A percentile compares a stretch with the other conserved stretches of the same genome.
These are phyloP conservation scores for Xanthia togata DNA, from an alignment of 2,888 invertebrate genomes.

Conservation along the genomic window DNA sequence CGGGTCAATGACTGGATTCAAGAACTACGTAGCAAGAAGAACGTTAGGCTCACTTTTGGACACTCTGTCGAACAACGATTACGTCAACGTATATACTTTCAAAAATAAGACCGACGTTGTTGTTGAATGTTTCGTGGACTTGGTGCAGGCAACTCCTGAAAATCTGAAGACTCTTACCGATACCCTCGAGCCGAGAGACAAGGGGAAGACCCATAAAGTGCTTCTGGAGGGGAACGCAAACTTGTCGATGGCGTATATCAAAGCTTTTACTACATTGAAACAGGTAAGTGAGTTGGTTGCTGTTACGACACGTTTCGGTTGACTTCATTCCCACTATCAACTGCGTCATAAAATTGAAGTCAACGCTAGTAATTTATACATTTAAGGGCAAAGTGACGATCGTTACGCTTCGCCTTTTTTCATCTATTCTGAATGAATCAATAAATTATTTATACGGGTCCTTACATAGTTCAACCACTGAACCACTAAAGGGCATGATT, in stretches of 20 bases:
- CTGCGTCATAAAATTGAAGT: background rate
- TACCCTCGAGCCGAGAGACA: slow-evolving; percentile 89
- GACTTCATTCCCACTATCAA: background rate
- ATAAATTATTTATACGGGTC: background rate
- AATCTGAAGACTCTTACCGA: slow-evolving; percentile 94
- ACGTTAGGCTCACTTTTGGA: slow-evolving; percentile 97
- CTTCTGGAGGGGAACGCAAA: slow-evolving; percentile 95
- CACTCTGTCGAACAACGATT: slow-evolving; percentile 99
- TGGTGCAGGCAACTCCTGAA: slow-evolving; percentile 97
- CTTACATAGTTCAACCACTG: background rate
- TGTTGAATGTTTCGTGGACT: slow-evolving; percentile 95
- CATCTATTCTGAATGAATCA: background rate
- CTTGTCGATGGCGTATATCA: slow-evolving; percentile 94
- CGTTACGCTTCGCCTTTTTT: background rate
- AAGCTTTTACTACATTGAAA: slow-evolving; percentile 95
- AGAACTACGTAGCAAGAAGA: slow-evolving; percentile 94
- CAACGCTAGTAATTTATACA: background rate
- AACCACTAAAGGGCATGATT: too few species aligned
- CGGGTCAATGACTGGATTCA: slow-evolving; percentile 98
- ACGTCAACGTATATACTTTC: slow-evolving; percentile 97
- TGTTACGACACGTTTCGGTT: background rate
- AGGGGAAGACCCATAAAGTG: slow-evolving; percentile 86
- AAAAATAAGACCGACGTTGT: slow-evolving; percentile 93
- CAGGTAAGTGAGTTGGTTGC: slow-evolving; percentile 89
- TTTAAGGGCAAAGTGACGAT: background rate